Evolutionary conservation across 2,888 invertebrate genomes (phyloP), one percentile per base, ranked within the genome.

Genomic region (Rotaria macrura): DNA sequence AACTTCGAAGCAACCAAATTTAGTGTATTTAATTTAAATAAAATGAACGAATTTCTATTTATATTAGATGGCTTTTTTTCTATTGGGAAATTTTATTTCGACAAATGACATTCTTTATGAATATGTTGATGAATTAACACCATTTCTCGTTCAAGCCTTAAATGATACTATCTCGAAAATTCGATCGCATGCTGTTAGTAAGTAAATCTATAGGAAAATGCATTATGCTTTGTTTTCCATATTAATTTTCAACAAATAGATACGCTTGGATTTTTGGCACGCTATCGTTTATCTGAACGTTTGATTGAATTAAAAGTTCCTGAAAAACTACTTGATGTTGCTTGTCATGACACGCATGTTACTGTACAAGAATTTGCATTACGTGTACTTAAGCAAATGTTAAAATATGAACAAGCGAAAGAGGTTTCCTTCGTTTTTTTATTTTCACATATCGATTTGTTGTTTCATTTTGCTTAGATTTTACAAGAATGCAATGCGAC

Each of bases 331-430:
- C 54, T 86, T 20, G 86, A 86, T 52, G 55, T 86, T n/a, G 74
- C 86, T 47, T 86, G 86, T n/a, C 84, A 84, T 55, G 86, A 86
- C 40, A 86, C 84, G 9, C 86, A 86, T 47, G 72, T 86, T 14
- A 55, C 17, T 20, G 86, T 86, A 20, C 86, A 86, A 85, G 84
- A 86, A 57, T 57, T 74, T 55, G 86, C 86, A 25, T 17, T 86
- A 23, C 84, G 83, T 49, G 86, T 74, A 3, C 34, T 86, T 17
- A 52, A 49, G 38, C 23, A 47, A 25, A 54, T 86, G 49, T 79
- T 55, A n/a, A 84, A 85, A 40, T 79, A 86, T 47, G 86, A 84
- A 23, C 74, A 84, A 74, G 86, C 84, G 10, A 47, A 43, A 29
- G 74, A 86, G 49, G 84, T 84, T 34, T 5, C 5, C n/a, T n/a